Evolutionary conservation across 2,113 vertebrate species (phyloP), one percentile per base, ranked within the genome.

Genomic region (Camelus dromedarius): DNA sequence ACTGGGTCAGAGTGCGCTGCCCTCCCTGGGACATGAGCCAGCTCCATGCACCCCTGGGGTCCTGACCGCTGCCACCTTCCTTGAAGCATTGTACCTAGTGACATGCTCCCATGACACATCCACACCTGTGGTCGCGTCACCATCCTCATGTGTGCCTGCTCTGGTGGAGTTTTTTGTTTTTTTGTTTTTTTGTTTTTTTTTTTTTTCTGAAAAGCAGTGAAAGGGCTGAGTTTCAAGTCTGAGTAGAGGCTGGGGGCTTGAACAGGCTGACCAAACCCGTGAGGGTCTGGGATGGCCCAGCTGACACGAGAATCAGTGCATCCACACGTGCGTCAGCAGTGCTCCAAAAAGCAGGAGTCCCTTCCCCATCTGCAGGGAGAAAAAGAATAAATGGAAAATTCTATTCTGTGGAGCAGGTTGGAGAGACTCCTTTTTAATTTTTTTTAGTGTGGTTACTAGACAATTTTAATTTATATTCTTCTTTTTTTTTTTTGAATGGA

Each of bases 261-360:
- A 3, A 38, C 8, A 2, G 3, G 3, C 0, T 7, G 26, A 22
- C 6, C 6, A 3, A 19, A 14, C 8, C 9, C 0, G 2, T 2
- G 19, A 54, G 42, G 28, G 56, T 35, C 13, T 30, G 5, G 19
- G 15, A 9, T 0, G 9, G 24, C 22, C 20, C 60, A 0, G 32
- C 6, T 1, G 10, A 42, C 12, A 0, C 0, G 0, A 4, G 48
- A 16, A 8, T 62, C 2, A 0, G 28, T 2, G 5, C 1, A 19
- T 24, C 58, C 10, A 4, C 22, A n/a, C n/a, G n/a, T 2, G 2
- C 38, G 2, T 1, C 0, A 5, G 42, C 3, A 46, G 4, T 8
- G 13, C 7, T 32, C 6, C 38, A 42, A 42, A 42, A 0, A 12
- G n/a, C 46, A 76, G 32, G 0, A n/a, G 32, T 12, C 2, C 28